Evolutionary conservation across 2,797 vertebrate genomes (phyloP), one percentile per base, ranked within the genome.

Genomic region (Acrossocheilus wenchowensis): DNA sequence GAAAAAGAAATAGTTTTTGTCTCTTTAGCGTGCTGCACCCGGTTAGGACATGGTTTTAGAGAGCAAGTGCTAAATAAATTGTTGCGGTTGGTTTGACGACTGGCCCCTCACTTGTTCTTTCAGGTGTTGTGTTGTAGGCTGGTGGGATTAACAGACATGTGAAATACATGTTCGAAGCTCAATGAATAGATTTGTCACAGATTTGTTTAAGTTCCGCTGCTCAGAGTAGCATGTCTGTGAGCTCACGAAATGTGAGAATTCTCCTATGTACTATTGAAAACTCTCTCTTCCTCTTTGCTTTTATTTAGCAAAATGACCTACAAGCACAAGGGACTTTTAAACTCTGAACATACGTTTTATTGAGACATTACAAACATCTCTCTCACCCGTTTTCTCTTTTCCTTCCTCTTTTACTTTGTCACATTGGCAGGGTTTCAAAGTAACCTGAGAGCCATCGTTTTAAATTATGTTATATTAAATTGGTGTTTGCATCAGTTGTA

Each of bases 381-480:
- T 54, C 39, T 82, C 50, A 79, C 48, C 78, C 23, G 0, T 30
- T 68, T 34, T 72, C 23, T 81, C 81, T 78, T 34, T 87, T 21
- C 26, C 77, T 78, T 71, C n/a, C 43, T 48, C 82, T 91, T 84
- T 84, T 83, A 34, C 62, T 85, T 41, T 82, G 74, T 86, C 62
- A 73, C 60, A 19, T 69, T 88, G 89, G 89, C 89, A 50, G 79
- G 23, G 78, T 81, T 90, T 91, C 90, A 89, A 52, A 80, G 86
- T 78, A 89, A 91, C 73, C 41, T n/a, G 85, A 90, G 86, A 89
- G 81, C 66, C 88, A 41, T 80, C 74, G 36, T 88, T 90, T 86
- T 85, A 89, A 91, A 91, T 87, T 15, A 87, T 78, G 84, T 89
- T 92, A 91, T 90, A 91, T 91, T 91, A 90, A 90, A 89, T 87